Conservation (phyloP, 1,140 invertebrate genomes). For the Sycobia sp. region DNA sequence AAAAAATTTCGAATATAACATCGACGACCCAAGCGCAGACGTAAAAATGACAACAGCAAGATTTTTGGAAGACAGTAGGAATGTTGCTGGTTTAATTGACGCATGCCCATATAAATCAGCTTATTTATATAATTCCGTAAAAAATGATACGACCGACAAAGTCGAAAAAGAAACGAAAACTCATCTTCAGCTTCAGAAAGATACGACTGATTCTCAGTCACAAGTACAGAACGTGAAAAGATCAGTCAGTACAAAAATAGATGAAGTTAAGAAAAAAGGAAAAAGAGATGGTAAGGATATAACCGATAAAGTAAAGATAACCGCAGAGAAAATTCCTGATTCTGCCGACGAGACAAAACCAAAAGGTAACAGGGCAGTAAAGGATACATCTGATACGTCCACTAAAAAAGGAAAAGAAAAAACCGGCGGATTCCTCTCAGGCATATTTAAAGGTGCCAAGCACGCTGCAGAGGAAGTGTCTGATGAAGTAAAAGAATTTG, state of each 20-base stretch:
- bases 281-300: too few relatives aligned
- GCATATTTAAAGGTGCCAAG: constrained; percentile 42
- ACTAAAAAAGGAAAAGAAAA: constrained; percentile 40
- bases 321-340: too few relatives aligned
- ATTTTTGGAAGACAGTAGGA: constrained; percentile 48
- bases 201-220: too few relatives aligned
- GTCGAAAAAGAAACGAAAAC: too few relatives aligned
- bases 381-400: constrained; percentile 11
- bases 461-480: constrained; percentile 27
- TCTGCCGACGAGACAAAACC: too few relatives aligned
- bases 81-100: constrained; percentile 39
- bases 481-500: constrained; percentile 1
- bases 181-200: too few relatives aligned
- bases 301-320: too few relatives aligned
- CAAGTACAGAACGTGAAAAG: not conserved
- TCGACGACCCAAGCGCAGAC: too few relatives aligned
- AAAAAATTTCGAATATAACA: constrained; percentile 28
- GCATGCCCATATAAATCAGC: constrained; percentile 44
- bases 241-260: not conserved
- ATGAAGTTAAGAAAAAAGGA: too few relatives aligned
- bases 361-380: constrained; percentile 5
- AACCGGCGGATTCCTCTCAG: constrained; percentile 36
- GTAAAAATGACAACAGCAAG: constrained; percentile 41
- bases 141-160: too few relatives aligned
- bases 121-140: constrained; percentile 37